These are phyloP conservation scores for Aphidius gifuensis DNA, from an alignment of 1,140 invertebrate genomes.

Conservation along the genomic window DNA sequence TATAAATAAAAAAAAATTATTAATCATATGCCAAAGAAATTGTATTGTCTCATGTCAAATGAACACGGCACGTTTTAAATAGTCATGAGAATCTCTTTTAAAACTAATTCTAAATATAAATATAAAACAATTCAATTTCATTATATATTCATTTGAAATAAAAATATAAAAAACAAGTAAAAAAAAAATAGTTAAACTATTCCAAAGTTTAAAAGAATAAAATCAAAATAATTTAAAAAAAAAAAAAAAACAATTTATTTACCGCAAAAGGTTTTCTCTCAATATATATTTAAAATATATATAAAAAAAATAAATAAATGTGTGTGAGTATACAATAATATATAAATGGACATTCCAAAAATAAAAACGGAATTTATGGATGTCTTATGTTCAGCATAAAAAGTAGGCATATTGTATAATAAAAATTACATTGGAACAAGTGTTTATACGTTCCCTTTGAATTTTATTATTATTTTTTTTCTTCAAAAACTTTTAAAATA, in stretches of 20 bases:
- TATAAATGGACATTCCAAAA: slow-evolving; percentile 1
- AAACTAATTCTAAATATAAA: slow-evolving; percentile 5
- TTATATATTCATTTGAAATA: background rate
- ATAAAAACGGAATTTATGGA: background rate
- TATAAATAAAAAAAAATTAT: no score
- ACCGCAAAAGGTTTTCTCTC: background rate
- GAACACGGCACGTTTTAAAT: slow-evolving; percentile 11
- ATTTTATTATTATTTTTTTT: no score
- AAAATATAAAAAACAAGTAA: no score
- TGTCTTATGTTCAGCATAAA: slow-evolving; percentile 18
- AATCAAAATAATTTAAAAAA: background rate
- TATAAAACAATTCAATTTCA: background rate
- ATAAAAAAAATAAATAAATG: background rate
- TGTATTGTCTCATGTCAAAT: slow-evolving; percentile 18
- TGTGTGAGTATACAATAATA: background rate
- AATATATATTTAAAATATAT: slow-evolving; percentile 1
- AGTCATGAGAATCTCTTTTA: background rate
- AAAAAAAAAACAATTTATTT: slow-evolving; percentile 4
- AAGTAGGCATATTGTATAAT: slow-evolving; percentile 20
- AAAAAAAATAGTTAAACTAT: no score
- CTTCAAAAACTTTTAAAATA: no score
- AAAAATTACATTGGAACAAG: slow-evolving; percentile 20
- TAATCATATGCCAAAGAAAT: slow-evolving; percentile 19
- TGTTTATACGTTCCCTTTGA: background rate
- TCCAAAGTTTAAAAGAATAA: no score